These are phyloP conservation scores for Heteropelma amictum DNA, from an alignment of 2,888 invertebrate genomes.

Conservation along the genomic window DNA sequence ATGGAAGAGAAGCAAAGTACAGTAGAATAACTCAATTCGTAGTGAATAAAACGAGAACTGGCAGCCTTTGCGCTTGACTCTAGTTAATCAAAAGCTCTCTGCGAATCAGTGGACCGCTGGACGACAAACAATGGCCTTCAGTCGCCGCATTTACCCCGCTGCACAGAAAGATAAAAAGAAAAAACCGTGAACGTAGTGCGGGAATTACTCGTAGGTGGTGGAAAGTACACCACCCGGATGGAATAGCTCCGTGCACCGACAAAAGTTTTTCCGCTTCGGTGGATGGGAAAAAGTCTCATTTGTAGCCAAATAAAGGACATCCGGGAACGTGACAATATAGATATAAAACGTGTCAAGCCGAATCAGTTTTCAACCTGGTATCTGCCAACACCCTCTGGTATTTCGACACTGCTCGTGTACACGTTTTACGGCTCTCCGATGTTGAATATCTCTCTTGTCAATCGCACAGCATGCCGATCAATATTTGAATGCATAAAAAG, in stretches of 20 bases:
- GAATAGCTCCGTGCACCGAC: too few relatives aligned
- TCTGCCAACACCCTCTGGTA: not conserved
- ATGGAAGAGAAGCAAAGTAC: too few relatives aligned
- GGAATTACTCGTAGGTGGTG: not conserved
- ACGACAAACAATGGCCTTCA: conserved; percentile 64
- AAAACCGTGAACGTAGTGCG: not conserved
- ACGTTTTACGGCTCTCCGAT: not conserved
- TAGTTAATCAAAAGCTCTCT: conserved; percentile 64
- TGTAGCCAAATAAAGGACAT: conserved; percentile 63
- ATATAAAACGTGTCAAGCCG: not conserved
- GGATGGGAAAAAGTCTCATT: conserved; percentile 58
- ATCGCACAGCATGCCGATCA: too few relatives aligned
- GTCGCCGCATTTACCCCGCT: conserved; percentile 20
- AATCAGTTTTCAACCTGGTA: not conserved
- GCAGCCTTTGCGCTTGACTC: too few relatives aligned
- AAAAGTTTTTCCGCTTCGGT: conserved; percentile 15
- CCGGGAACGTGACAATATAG: not conserved
- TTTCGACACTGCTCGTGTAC: not conserved
- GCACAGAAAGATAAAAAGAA: not conserved
- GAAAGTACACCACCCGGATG: not conserved
- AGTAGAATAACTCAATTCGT: too few relatives aligned
- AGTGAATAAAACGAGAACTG: too few relatives aligned
- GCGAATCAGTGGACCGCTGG: conserved; percentile 55
- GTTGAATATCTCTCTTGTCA: not conserved
- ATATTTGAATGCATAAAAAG: not conserved